phyloP scores from a whole-genome alignment of 2,797 vertebrate genomes.

The Cephalopachus bancanus region DNA sequence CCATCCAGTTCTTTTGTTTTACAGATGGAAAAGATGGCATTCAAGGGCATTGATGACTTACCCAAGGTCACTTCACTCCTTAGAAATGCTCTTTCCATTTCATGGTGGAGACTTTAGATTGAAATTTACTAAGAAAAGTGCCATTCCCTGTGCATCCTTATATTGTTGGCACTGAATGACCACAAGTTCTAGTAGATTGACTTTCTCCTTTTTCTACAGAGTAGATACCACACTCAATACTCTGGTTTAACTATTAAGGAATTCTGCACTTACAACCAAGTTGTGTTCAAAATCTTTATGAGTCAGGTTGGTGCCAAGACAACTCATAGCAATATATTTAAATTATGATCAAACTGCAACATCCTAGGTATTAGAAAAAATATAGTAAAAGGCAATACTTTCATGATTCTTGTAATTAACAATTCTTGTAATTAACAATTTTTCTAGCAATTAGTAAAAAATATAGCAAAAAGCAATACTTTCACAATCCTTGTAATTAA shows the following conservation, averaged over 20 bases:
- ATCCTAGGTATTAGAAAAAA: neutral
- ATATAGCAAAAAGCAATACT: no score
- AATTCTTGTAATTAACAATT: neutral
- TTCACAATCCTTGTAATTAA: no score
- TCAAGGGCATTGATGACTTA: neutral
- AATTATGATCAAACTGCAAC: constrained; percentile 4
- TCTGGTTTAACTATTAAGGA: neutral
- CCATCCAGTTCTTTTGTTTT: neutral
- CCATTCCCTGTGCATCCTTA: neutral
- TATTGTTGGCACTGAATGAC: neutral
- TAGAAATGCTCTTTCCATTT: neutral
- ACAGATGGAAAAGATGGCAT: neutral
- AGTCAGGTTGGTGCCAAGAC: neutral
- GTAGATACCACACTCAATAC: neutral
- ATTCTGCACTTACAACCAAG: neutral
- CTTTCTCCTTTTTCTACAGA: neutral
- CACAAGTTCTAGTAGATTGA: no score
- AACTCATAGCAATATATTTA: constrained; percentile 11
- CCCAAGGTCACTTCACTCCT: constrained; percentile 6
- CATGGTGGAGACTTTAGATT: neutral
- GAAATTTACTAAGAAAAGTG: neutral
- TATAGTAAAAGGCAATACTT: neutral
- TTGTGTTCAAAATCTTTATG: constrained; percentile 32
- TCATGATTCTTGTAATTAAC: neutral
- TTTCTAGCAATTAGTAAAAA: no score